A percentile compares a stretch with the other conserved stretches of the same genome.
phyloP scores from a whole-genome alignment of 2,888 invertebrate species.

The Alentia gelatinosa region DNA sequence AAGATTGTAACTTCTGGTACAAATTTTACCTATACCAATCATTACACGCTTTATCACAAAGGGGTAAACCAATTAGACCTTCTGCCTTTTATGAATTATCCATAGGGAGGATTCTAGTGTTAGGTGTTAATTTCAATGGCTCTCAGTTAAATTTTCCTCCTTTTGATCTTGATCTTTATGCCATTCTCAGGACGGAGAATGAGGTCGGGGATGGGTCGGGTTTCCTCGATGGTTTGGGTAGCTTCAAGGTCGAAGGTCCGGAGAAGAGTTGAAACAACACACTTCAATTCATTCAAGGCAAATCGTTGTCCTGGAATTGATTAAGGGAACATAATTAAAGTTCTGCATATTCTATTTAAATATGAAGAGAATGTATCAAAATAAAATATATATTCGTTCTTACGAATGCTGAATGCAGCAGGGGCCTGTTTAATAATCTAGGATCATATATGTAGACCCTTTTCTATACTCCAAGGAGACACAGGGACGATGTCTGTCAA shows the following conservation, averaged over 20 bases:
- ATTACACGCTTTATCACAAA: too few relatives aligned
- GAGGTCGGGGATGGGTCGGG: slow-evolving; percentile 84
- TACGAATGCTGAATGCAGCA: too few relatives aligned
- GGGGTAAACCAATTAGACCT: too few relatives aligned
- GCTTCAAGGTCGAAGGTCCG: slow-evolving; percentile 84
- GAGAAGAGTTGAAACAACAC: slow-evolving; percentile 83
- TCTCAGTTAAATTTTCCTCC: too few relatives aligned
- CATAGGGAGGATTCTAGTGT: too few relatives aligned
- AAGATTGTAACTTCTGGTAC: too few relatives aligned
- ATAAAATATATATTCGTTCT: neutral
- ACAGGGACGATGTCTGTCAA: neutral
- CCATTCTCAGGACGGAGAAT: slow-evolving; percentile 85
- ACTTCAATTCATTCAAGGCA: slow-evolving; percentile 82
- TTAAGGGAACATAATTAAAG: neutral
- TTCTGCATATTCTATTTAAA: neutral
- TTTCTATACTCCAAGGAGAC: neutral
- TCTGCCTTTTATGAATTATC: too few relatives aligned
- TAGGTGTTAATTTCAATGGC: too few relatives aligned
- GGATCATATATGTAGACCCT: neutral
- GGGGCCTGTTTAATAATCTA: too few relatives aligned
- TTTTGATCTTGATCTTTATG: slow-evolving; percentile 80
- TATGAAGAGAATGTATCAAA: neutral
- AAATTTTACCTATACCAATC: too few relatives aligned
- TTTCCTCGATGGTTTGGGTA: slow-evolving; percentile 83
- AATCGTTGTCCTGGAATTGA: slow-evolving; percentile 79